Conservation (phyloP, 2,113 vertebrate species). For the Mesitornis unicolor region DNA sequence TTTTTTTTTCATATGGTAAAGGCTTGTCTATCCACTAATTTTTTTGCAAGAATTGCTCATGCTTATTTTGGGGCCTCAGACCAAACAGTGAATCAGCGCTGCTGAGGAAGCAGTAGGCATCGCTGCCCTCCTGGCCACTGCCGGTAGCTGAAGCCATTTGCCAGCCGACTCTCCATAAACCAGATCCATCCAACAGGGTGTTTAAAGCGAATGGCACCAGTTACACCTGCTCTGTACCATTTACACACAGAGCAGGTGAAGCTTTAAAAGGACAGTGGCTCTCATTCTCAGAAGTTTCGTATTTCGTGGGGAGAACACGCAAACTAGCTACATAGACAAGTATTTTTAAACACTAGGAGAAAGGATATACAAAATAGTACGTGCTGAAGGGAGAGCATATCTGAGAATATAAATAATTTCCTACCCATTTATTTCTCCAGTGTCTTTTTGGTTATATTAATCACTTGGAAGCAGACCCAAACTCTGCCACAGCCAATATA, state of each 20-base stretch:
- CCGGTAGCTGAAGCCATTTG: neutral
- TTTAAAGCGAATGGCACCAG: neutral
- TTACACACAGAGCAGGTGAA: neutral
- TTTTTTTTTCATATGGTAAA: neutral
- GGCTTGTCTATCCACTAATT: neutral
- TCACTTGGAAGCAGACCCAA: neutral
- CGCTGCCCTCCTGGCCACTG: neutral
- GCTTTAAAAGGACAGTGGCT: neutral
- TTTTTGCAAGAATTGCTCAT: neutral
- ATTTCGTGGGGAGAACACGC: neutral
- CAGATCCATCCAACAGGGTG: rapidly evolving
- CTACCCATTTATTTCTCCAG: neutral
- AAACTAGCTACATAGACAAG: neutral
- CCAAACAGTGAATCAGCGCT: neutral
- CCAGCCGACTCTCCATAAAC: neutral
- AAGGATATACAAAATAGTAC: neutral
- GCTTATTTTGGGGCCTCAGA: neutral
- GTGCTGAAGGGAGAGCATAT: neutral
- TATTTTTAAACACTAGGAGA: neutral
- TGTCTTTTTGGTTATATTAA: neutral
- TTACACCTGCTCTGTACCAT: neutral
- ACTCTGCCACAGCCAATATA: neutral
- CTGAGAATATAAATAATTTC: neutral
- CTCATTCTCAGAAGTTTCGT: neutral
- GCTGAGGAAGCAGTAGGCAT: neutral